Evolutionary conservation across 2,888 invertebrate genomes (phyloP), one percentile per base, ranked within the genome.

Genomic region (Scrobipalpa atriplicella): DNA sequence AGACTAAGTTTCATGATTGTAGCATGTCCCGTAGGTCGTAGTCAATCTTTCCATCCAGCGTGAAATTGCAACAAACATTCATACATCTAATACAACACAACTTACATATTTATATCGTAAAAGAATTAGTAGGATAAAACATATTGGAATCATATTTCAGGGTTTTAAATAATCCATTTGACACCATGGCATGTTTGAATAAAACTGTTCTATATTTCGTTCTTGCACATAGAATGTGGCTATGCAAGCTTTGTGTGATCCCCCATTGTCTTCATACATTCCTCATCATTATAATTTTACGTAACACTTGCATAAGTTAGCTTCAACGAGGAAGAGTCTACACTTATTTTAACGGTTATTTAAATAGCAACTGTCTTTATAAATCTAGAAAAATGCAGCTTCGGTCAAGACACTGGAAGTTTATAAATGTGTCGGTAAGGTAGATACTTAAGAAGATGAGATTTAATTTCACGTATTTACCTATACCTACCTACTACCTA

Each of bases 321-420:
- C 67, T 71, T 72, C 74, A 76, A 78, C 68, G 72, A 80, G 82
- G 79, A 82, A 82, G 79, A 74, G 64, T 64, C 69, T 70, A 72
- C 66, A 68, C 67, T 58, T 13, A 71, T 75, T 72, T 75, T 72
- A 72, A 73, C 68, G 67, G 67, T 71, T 67, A 41, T 66, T 54
- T 16, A 13, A 69, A 69, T 60, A 47, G 64, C 69, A 69, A 69
- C 72, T 43, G 65, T 73, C 70, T 21, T 10, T 29, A 56, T 56
- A 21, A 18, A 56, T 13, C 10, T 56, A 56, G 11, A 11, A 19
- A 21, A 6, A 29, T 56, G 18, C n/a, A 47, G 43, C 11, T 43
- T 11, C 11, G 43, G n/a, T 43, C n/a, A 43, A 43, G 43, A 43
- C n/a, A 13, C 11, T 1, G 43, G 11, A 43, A n/a, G n/a, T 43